phyloP scores from a whole-genome alignment of 2,113 vertebrate genomes.

The Triplophysa dalaica region DNA sequence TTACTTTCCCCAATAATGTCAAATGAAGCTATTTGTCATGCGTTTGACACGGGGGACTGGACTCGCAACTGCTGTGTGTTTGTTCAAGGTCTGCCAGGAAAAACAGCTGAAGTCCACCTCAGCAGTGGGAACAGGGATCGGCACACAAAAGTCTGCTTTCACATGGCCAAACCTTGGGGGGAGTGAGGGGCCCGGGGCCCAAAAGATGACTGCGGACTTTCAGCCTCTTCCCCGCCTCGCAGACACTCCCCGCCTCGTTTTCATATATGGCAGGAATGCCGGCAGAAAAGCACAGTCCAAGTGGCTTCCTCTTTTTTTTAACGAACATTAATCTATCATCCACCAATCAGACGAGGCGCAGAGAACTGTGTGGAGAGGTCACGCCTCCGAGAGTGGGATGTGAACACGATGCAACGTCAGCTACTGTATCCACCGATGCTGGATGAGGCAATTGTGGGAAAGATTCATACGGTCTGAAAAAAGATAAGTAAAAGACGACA shows the following conservation, averaged over 20 bases:
- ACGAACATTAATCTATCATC: background rate
- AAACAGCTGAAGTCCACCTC: conserved; percentile 59
- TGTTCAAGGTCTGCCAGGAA: conserved; percentile 59
- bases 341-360: background rate
- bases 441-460: conserved; percentile 22
- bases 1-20: conserved; percentile 63
- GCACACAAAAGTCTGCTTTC: conserved; percentile 52
- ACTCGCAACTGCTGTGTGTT: conserved; percentile 55
- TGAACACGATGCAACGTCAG: background rate
- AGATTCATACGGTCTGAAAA: conserved; percentile 1
- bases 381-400: background rate
- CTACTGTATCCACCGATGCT: conserved; percentile 20
- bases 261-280: conserved; percentile 61
- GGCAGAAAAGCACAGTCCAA: conserved; percentile 55
- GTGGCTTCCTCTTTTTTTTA: conserved; percentile 21
- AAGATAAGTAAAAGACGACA: background rate
- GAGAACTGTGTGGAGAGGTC: background rate
- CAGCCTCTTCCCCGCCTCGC: conserved; percentile 49
- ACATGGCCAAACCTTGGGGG: conserved; percentile 36
- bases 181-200: conserved; percentile 46
- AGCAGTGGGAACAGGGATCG: conserved; percentile 34
- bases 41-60: conserved; percentile 53
- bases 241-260: conserved; percentile 42
- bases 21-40: conserved; percentile 63
- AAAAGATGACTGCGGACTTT: conserved; percentile 55